Evolutionary conservation across 2,888 invertebrate genomes (phyloP), one percentile per base, ranked within the genome.

Genomic region (Opisthograptis luteolata): DNA sequence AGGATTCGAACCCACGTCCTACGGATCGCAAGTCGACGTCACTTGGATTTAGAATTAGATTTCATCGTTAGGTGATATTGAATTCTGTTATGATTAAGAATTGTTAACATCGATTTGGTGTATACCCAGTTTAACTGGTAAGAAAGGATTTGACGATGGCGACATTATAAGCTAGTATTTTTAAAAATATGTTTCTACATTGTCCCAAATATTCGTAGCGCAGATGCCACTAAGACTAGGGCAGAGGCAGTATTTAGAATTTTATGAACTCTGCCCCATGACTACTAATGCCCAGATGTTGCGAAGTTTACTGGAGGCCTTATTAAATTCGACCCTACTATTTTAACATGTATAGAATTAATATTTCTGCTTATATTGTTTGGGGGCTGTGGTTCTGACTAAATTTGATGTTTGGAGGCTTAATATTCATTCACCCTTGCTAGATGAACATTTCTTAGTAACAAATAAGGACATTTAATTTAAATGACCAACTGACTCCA

Each of bases 261-360:
- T 46, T 49, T 53, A 53, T 35, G 52, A 49, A 46, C 20, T 42
- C 8, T 19, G 13, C 46, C 41, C 46, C 30, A 50, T 61, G 51
- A 50, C 50, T 50, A 35, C 50, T 34, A 28, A 50, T 34, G 8
- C 25, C 37, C 71, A 70, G 68, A 60, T 71, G 71, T 58, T 59
- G 50, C 64, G 30, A 41, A 39, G 39, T 49, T 50, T 62, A 61
- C 32, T 59, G 55, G 48, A 30, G 34, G 54, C 59, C 62, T 70
- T 70, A 70, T 70, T 71, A 70, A 70, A 70, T 60, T 55, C 55
- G 47, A 55, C 63, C 63, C 50, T 44, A 50, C 44, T 44, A 43
- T 50, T 58, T 64, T 64, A 58, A 42, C 48, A 42, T 48, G 42
- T 36, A 48, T 42, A 10, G 48, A 48, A 42, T 48, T 48, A 48